A percentile compares a stretch with the other conserved stretches of the same genome.
These are phyloP conservation scores for Pseudorhiza aurosa DNA, from an alignment of 30 jellyfish, hydroid and myxozoan species.

Conservation along the genomic window DNA sequence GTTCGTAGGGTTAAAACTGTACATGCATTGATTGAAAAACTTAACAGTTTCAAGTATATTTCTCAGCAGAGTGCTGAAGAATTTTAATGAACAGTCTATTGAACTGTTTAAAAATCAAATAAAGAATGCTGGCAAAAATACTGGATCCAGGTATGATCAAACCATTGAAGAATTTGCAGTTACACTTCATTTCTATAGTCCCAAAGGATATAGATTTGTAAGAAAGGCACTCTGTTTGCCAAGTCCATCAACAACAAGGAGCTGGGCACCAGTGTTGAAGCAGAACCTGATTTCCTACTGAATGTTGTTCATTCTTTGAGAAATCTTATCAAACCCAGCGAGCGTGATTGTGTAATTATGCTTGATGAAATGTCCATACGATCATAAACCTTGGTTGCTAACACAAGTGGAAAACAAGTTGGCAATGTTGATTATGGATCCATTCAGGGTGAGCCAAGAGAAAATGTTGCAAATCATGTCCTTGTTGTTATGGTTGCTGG, in stretches of 20 bases:
- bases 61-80: conserved; percentile 1
- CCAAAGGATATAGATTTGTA: conserved; percentile 21
- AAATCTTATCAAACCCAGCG: conserved; percentile 3
- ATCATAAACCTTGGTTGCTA: conserved; percentile 1
- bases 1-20: conserved; percentile 3
- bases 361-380: conserved; percentile 40
- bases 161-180: conserved; percentile 22
- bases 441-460: conserved; percentile 23
- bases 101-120: conserved; percentile 12
- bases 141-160: neutral
- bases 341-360: conserved; percentile 3
- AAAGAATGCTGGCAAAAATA: neutral
- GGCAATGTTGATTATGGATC: conserved; percentile 40
- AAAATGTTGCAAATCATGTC: conserved; percentile 7
- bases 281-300: conserved; percentile 44
- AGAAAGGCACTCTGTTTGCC: conserved; percentile 38
- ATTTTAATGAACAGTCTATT: conserved; percentile 1
- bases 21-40: neutral
- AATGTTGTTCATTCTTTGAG: too few relatives aligned
- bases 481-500: conserved; percentile 43
- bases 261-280: conserved; percentile 43
- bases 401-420: conserved; percentile 3
- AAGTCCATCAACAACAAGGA: conserved; percentile 29
- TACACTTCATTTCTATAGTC: conserved; percentile 37
- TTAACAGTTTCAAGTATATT: neutral